Evolutionary conservation across 2,888 invertebrate genomes (phyloP), one percentile per base, ranked within the genome.

Genomic region (Agonopterix arenella): DNA sequence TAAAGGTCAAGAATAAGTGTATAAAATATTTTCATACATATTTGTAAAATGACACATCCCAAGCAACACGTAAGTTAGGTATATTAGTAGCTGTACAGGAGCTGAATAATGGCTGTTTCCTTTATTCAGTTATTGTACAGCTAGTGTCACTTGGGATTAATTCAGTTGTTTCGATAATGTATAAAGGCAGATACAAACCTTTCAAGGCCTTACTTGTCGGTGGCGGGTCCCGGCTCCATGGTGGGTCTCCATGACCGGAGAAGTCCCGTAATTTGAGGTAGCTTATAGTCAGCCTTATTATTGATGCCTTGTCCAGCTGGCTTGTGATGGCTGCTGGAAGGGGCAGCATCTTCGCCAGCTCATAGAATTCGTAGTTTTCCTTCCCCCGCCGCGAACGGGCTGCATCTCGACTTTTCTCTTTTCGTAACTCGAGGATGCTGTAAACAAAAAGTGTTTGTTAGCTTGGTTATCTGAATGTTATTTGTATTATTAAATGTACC

Each of bases 361-460:
- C 97, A 85, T 97, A 97, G 90, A 98, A 98, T 90, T 98, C 98
- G 80, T 94, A 97, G 90, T 98, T 98, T 82, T 98, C 98, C 73
- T 97, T 97, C 54, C 97, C 97, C 41, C 98, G 92, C 48, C 98
- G 90, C 9, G 97, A 97, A 56, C 97, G 90, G 5, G 98, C 98
- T 44, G 97, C 97, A 79, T 97, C 97, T 67, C 97, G 89, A 61
- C 96, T 97, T 81, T 97, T 97, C 84, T 97, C 97, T 90, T 97
- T 97, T 59, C 97, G 92, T 55, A 97, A 90, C 84, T 97, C 97
- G 84, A 97, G 92, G 76, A 97, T 97, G 83, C 97, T 97, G 93
- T 84, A 93, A 93, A 72, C 66, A 77, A 58, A 67, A 46, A 41
- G 4, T 8, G 5, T 0, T 44, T 11, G 68, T 80, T 72, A 81